Conservation (phyloP, 2,113 vertebrate species). For the Cryptomyrus ogoouensis region DNA sequence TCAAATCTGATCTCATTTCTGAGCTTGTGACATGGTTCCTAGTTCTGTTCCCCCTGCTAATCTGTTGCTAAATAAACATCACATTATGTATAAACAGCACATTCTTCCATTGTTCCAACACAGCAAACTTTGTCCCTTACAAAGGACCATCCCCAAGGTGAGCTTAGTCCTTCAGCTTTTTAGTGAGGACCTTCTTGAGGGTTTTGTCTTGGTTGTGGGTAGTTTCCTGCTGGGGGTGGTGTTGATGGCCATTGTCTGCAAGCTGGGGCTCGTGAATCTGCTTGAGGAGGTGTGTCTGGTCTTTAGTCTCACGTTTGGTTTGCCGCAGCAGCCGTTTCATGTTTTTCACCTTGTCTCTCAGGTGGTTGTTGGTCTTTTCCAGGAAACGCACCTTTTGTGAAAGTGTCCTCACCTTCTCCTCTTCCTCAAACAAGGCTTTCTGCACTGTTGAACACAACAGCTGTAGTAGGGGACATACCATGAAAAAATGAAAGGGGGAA, state of each 20-base stretch:
- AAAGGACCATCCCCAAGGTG: neutral
- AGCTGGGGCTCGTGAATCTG: constrained; percentile 52
- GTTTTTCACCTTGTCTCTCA: constrained; percentile 70
- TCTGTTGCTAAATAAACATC: neutral
- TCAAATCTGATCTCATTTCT: neutral
- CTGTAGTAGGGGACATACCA: constrained; percentile 38
- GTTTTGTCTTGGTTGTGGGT: constrained; percentile 50
- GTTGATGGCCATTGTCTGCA: constrained; percentile 19
- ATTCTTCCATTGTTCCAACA: neutral
- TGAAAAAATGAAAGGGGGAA: neutral
- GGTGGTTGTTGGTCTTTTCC: constrained; percentile 71
- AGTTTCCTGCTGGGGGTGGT: constrained; percentile 61
- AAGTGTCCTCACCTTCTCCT: constrained; percentile 65
- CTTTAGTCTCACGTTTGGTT: constrained; percentile 60
- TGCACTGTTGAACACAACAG: constrained; percentile 69
- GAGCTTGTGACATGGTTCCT: neutral
- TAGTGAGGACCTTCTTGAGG: constrained; percentile 49
- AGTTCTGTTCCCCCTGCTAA: neutral
- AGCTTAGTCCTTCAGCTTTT: constrained; percentile 52
- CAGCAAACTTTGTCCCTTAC: neutral
- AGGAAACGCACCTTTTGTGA: constrained; percentile 67
- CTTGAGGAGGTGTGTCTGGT: constrained; percentile 59
- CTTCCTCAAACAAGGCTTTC: constrained; percentile 74
- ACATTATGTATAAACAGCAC: neutral
- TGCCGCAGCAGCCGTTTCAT: constrained; percentile 69